A percentile compares a stretch with the other conserved stretches of the same genome.
These are phyloP conservation scores for Benitochromis conjunctus DNA, from an alignment of 2,113 vertebrate genomes.

Conservation along the genomic window DNA sequence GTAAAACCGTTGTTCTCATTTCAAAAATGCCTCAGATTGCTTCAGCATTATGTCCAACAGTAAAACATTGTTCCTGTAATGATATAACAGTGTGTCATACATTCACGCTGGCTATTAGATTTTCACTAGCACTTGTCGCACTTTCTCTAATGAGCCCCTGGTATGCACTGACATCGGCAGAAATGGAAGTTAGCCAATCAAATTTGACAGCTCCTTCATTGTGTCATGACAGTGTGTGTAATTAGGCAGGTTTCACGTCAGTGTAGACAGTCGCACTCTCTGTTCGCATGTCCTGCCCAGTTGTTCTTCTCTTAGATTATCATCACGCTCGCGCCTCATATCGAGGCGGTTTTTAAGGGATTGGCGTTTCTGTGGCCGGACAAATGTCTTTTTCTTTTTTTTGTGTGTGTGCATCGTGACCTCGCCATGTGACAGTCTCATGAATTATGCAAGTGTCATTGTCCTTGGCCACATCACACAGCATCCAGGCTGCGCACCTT, in stretches of 20 bases:
- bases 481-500: background rate
- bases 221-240: constrained; percentile 27
- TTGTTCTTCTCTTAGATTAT: background rate
- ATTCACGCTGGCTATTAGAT: constrained; percentile 59
- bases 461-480: background rate
- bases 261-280: background rate
- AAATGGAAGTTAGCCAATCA: constrained; percentile 33
- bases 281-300: background rate
- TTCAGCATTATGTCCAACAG: constrained; percentile 9
- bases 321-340: background rate
- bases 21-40: constrained; percentile 12
- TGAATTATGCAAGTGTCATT: background rate
- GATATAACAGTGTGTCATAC: constrained; percentile 38
- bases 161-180: constrained; percentile 56
- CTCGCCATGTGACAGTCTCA: background rate
- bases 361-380: background rate
- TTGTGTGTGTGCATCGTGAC: background rate
- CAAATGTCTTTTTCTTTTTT: background rate
- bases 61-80: constrained; percentile 41
- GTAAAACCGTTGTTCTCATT: background rate
- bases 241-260: constrained; percentile 28
- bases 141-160: constrained; percentile 49
- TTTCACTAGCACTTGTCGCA: constrained; percentile 46
- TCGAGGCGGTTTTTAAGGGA: background rate
- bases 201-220: constrained; percentile 51